Evolutionary conservation across 1,140 invertebrate genomes (phyloP), one percentile per base, ranked within the genome.

Genomic region (Sycophaga agraensis): DNA sequence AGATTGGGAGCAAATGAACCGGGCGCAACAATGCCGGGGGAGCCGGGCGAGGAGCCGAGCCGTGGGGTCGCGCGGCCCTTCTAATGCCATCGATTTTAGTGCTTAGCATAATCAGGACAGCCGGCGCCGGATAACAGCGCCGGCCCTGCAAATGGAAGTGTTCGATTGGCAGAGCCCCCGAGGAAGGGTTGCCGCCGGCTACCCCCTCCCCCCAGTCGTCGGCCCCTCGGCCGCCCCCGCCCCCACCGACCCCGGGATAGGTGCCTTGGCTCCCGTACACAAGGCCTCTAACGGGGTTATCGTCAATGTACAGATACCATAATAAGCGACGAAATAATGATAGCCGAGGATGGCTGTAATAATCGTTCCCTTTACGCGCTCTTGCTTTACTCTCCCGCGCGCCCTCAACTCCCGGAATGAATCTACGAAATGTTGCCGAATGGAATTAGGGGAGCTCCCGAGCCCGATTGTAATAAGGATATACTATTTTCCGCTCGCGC

Each of bases 1-100:
- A 65, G 67, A 70, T 69, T 67, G 70, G 69, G 68, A 69, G 66
- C 59, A 49, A 54, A 59, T 66, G 63, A 66, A 68, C 66, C 62
- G 63, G 50, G 49, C 56, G 66, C 28, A 31, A 31, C 11, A 31
- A 31, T 31, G 28, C n/a, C n/a, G 31, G 53, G 66, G 58, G 68
- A 64, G 68, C 62, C 59, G 50, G 62, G 65, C 6, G n/a, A 14
- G 14, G 37, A 14, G 37, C 14, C 3, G 37, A 39, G 37, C 6
- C 14, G n/a, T 4, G 37, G 14, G n/a, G 37, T 4, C 3, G n/a
- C 21, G 9, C 64, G 56, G 19, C 31, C 63, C 56, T 73, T 68
- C 71, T 72, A 72, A 73, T 73, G 65, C 70, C 75, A 77, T 77
- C 72, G 73, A 77, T 77, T 77, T 73, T 71, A 49, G 74, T 74